Percentiles rank a stretch among this genome's conserved stretches.
Evolutionary conservation across 2,113 vertebrate species (phyloP).

Genomic region (Emydocephalus ijimae): DNA sequence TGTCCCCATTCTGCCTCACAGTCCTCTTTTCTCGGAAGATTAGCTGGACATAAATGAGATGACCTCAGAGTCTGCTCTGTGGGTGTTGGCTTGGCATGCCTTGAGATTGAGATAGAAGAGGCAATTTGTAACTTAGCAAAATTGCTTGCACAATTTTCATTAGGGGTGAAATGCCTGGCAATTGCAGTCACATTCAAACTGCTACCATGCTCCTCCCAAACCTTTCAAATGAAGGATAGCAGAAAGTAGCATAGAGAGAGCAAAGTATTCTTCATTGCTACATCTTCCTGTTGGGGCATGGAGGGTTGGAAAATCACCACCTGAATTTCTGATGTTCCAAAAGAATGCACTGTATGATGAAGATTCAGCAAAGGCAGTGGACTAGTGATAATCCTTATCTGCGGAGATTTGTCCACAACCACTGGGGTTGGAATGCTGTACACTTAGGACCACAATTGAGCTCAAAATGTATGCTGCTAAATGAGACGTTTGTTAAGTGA

Average conservation of each 20-base stretch:
- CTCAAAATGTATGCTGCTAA: not conserved
- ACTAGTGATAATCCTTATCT: not conserved
- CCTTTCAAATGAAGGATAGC: not conserved
- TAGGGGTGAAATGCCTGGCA: not conserved
- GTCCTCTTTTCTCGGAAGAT: not conserved
- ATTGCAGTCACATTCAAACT: not conserved
- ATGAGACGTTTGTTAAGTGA: not conserved
- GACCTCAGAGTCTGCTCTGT: not conserved
- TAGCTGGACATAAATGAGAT: not conserved
- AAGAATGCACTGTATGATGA: no score
- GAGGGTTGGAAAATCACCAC: not conserved
- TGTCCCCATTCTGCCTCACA: not conserved
- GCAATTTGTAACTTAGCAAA: slow-evolving; percentile 6
- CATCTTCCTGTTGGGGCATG: not conserved
- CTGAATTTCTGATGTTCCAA: not conserved
- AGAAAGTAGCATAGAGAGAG: not conserved
- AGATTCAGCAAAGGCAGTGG: not conserved
- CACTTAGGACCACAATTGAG: not conserved
- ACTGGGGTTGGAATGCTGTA: not conserved
- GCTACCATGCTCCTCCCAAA: not conserved
- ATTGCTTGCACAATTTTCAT: not conserved
- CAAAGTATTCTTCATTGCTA: not conserved
- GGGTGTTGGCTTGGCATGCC: not conserved
- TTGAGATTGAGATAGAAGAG: not conserved
- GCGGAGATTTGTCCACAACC: not conserved